Conservation (phyloP, 2,888 invertebrate species). For the Drosophila hamatofila region DNA sequence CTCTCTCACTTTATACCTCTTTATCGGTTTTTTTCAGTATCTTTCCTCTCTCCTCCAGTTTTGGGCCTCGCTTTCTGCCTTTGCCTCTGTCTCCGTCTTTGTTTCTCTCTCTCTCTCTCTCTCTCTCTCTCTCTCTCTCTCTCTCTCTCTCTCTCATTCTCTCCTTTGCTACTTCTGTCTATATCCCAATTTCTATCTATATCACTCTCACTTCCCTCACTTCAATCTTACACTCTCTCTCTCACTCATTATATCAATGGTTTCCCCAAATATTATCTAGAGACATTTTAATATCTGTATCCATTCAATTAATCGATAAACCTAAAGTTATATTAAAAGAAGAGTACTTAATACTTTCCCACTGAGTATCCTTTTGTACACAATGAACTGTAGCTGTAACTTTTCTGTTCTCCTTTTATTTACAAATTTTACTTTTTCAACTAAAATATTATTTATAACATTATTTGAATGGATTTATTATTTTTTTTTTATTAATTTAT, state of each 20-base stretch:
- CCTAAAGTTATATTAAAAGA: background rate
- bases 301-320: no score
- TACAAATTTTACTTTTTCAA: background rate
- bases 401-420: background rate
- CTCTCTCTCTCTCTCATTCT: background rate
- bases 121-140: background rate
- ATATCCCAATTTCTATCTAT: background rate
- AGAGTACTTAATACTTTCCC: background rate
- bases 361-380: background rate
- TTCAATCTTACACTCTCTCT: background rate
- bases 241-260: no score
- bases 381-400: background rate
- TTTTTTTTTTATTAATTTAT: no score
- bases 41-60: no score
- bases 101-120: background rate
- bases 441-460: conserved; percentile 5
- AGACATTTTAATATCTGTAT: no score
- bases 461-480: conserved; percentile 1
- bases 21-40: no score
- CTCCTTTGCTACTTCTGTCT: background rate
- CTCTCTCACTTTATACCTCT: no score
- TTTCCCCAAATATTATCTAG: no score
- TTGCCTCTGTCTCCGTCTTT: background rate
- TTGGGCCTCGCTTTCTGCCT: no score
- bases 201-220: background rate